Conservation (phyloP, 2,113 vertebrate species). For the Microtus pennsylvanicus region DNA sequence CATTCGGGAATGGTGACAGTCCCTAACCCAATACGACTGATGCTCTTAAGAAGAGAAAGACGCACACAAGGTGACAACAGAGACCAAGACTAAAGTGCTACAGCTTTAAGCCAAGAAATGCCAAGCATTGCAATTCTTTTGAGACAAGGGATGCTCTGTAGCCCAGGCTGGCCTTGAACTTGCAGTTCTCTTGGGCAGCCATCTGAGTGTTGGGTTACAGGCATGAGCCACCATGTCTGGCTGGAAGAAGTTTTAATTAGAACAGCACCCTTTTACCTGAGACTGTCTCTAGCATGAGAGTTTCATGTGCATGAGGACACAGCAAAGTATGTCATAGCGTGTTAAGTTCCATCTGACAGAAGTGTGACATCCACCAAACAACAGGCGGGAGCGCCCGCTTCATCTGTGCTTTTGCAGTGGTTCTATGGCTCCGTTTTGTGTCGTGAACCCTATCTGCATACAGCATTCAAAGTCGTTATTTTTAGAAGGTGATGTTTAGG, state of each 20-base stretch:
- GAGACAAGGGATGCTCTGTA: not conserved
- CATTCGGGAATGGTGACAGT: not conserved
- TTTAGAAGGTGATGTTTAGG: conserved; percentile 39
- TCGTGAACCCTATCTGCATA: not conserved
- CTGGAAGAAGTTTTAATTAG: not conserved
- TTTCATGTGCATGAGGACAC: not conserved
- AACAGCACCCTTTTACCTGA: not conserved
- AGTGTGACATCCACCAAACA: not conserved
- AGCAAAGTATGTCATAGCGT: not conserved
- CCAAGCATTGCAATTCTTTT: not conserved
- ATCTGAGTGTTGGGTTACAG: not conserved
- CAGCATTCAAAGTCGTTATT: not conserved
- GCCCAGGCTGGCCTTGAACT: not conserved
- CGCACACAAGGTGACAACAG: not conserved
- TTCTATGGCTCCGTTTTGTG: not conserved
- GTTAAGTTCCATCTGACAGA: not conserved
- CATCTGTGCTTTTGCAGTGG: not conserved
- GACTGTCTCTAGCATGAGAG: not conserved
- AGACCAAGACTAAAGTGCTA: not conserved
- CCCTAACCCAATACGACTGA: not conserved
- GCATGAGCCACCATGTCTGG: not conserved
- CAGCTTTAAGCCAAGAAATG: not conserved
- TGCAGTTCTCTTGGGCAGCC: not conserved
- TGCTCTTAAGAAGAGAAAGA: not conserved
- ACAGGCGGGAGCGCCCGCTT: not conserved